These are phyloP conservation scores for Phataginus tetradactyla DNA, from an alignment of 2,797 vertebrate genomes.

Conservation along the genomic window DNA sequence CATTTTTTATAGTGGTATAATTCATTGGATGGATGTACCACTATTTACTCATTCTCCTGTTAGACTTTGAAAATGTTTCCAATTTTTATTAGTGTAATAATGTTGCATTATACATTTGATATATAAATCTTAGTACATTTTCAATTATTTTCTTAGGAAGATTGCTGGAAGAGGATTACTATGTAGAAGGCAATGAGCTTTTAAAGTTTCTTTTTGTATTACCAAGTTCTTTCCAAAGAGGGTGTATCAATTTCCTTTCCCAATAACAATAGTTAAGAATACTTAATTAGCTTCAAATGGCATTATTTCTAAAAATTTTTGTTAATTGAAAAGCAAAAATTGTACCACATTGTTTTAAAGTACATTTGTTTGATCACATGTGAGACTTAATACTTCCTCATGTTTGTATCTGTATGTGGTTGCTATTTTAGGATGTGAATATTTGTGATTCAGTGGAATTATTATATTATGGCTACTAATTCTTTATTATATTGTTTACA, in stretches of 20 bases:
- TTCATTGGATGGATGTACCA: not conserved
- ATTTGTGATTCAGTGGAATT: not conserved
- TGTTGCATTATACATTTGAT: not conserved
- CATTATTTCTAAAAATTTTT: not conserved
- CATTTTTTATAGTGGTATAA: not conserved
- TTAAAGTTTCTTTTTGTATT: not conserved
- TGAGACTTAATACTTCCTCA: not conserved
- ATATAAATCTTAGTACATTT: not conserved
- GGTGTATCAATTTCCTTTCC: not conserved
- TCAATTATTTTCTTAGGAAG: slow-evolving; percentile 17
- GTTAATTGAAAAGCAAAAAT: slow-evolving; percentile 19
- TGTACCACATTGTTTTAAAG: not conserved
- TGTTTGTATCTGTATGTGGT: not conserved
- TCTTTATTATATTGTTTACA: not conserved
- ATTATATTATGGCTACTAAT: not conserved
- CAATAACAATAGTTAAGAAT: not conserved
- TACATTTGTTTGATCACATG: not conserved
- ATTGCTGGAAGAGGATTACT: not conserved
- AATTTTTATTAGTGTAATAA: not conserved
- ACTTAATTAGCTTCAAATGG: not conserved
- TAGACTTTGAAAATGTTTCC: not conserved
- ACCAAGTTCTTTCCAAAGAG: not conserved
- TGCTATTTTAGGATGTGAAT: not conserved
- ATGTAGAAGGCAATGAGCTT: not conserved
- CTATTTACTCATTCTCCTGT: not conserved